phyloP scores from a whole-genome alignment of 2,888 invertebrate species.

The Protodeltote pygarga region DNA sequence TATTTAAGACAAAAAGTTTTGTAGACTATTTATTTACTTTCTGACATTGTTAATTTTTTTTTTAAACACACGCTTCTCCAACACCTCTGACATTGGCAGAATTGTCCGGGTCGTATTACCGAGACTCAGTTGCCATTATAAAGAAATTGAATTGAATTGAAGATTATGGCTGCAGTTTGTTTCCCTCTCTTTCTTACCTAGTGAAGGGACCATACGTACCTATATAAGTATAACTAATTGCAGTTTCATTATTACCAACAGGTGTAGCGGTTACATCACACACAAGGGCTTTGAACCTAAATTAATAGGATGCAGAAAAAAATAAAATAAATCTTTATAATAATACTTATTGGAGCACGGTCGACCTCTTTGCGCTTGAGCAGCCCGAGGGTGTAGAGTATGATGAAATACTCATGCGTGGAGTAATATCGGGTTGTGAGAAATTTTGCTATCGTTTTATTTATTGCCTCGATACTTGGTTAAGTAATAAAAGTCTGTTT shows the following conservation, averaged over 20 bases:
- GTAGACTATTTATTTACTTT: no score
- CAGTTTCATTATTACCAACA: neutral
- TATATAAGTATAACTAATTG: neutral
- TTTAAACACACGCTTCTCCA: no score
- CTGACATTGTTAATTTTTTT: no score
- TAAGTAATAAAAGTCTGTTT: slow-evolving; percentile 16
- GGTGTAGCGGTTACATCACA: slow-evolving; percentile 27
- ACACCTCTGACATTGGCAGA: no score
- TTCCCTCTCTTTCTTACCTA: neutral
- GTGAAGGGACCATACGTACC: slow-evolving; percentile 1
- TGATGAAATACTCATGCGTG: slow-evolving; percentile 43
- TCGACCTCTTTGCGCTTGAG: slow-evolving; percentile 43
- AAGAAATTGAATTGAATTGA: no score
- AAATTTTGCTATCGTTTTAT: slow-evolving; percentile 36
- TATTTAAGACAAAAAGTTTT: no score
- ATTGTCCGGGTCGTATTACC: no score
- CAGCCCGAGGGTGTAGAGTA: slow-evolving; percentile 42
- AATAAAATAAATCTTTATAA: slow-evolving; percentile 41
- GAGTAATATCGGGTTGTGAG: slow-evolving; percentile 42
- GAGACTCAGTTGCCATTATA: no score
- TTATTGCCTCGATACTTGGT: slow-evolving; percentile 26
- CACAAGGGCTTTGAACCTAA: slow-evolving; percentile 43
- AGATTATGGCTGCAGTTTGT: neutral
- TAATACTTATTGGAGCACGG: slow-evolving; percentile 46
- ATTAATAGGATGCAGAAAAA: slow-evolving; percentile 34